Evolutionary conservation across 2,888 invertebrate genomes (phyloP), one percentile per base, ranked within the genome.

Genomic region (Apamea monoglypha): DNA sequence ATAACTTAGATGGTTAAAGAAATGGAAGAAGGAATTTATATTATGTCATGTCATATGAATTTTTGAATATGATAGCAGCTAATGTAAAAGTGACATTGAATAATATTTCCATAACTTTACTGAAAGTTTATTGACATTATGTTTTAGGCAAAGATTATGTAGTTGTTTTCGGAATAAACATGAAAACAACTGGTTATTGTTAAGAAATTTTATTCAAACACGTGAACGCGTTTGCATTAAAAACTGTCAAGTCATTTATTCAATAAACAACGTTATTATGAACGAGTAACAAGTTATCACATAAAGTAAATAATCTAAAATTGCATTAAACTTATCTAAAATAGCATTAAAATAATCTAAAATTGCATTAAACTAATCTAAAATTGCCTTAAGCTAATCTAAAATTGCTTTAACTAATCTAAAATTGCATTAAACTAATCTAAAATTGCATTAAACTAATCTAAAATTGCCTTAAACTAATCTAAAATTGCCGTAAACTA

Each of bases 101-200:
- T 74, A 47, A 32, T n/a, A 74, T 74, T 25, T 70, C 14, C 36
- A 74, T 74, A 50, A 21, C 14, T 50, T n/a, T 50, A 47, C 67
- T 68, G 18, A 70, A 70, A 70, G 70, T 70, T 74, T n/a, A 70
- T 70, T 74, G 47, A 50, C 32, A 67, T 69, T 18, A 32, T 16
- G n/a, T 64, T 25, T 16, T 21, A 64, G 3, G 2, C 10, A 44
- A 6, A 18, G 29, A 29, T 44, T 29, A 16, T 10, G 32, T 32
- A 18, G 32, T 25, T 68, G 29, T 72, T 44, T 63, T 44, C 29
- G 8, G 29, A 72, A 8, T 25, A 16, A 32, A 66, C 18, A 50
- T 25, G 29, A 61, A 50, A 56, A 29, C 21, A 63, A 53, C 7
- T 36, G 56, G 56, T 25, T 66, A 66, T 25, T 66, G 36, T 36